Evolutionary conservation across 2,888 invertebrate genomes (phyloP).

Genomic region (Deroplatys truncata): DNA sequence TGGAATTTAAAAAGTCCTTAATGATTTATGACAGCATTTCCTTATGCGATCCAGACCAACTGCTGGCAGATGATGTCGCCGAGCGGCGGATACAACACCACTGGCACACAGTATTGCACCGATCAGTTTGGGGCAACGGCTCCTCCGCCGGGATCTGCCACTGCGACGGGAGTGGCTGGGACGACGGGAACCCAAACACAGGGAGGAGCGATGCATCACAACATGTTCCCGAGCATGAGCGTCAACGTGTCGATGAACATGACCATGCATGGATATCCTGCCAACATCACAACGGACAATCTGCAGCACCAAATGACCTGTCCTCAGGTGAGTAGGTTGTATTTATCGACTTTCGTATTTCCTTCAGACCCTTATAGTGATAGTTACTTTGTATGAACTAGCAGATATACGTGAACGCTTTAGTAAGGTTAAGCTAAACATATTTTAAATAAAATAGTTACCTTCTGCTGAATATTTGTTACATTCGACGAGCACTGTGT

Average conservation of each 20-base stretch:
- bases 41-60: background rate
- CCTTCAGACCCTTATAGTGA: background rate
- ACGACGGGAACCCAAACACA: conserved; percentile 30
- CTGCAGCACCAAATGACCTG: conserved; percentile 57
- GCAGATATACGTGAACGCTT: too few species aligned
- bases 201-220: conserved; percentile 35
- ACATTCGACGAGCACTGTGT: too few species aligned
- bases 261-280: conserved; percentile 75
- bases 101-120: conserved; percentile 30
- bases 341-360: background rate
- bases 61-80: conserved; percentile 53
- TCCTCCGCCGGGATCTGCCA: background rate
- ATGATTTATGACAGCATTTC: background rate
- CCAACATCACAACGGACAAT: conserved; percentile 43
- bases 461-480: too few species aligned
- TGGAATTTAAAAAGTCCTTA: background rate
- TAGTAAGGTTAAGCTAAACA: too few species aligned
- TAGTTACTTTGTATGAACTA: too few species aligned
- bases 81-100: conserved; percentile 29
- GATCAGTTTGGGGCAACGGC: conserved; percentile 21
- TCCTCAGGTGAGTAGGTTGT: conserved; percentile 56
- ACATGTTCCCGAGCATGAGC: conserved; percentile 82
- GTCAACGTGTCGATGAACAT: conserved; percentile 97
- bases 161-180: conserved; percentile 23
- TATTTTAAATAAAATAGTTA: too few species aligned